Percentiles rank a stretch among this genome's conserved stretches.
These are phyloP conservation scores for Branchinecta lynchi DNA, from an alignment of 1,140 invertebrate species.

Conservation along the genomic window DNA sequence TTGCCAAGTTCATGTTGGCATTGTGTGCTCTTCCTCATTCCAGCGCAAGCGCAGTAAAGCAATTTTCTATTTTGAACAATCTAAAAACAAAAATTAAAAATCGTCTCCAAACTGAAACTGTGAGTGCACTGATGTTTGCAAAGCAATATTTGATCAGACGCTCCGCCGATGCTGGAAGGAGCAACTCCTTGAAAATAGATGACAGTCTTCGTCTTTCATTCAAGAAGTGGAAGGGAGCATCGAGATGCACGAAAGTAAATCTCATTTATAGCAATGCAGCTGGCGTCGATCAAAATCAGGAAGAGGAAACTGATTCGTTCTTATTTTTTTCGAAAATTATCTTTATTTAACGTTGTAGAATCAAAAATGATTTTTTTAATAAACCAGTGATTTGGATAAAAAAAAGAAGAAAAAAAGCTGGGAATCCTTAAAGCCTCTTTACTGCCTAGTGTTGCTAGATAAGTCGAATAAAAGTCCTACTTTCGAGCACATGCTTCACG, in stretches of 20 bases:
- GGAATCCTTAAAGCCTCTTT: too few relatives aligned
- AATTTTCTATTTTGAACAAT: slow-evolving; percentile 8
- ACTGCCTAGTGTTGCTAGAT: too few relatives aligned
- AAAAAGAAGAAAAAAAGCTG: too few relatives aligned
- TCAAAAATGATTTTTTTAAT: too few relatives aligned
- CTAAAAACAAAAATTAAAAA: not conserved
- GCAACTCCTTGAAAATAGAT: slow-evolving; percentile 10
- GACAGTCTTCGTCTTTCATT: not conserved
- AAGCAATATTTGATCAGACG: not conserved
- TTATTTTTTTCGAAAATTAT: not conserved
- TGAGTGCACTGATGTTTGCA: not conserved
- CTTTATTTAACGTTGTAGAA: not conserved
- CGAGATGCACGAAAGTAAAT: not conserved
- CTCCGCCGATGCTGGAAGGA: not conserved
- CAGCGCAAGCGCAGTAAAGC: not conserved
- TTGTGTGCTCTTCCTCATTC: not conserved
- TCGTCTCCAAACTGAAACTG: not conserved
- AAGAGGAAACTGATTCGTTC: not conserved
- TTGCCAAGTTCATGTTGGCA: not conserved
- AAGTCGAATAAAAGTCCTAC: too few relatives aligned
- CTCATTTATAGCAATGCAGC: not conserved
- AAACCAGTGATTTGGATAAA: too few relatives aligned
- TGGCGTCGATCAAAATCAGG: not conserved
- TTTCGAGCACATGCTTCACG: too few relatives aligned
- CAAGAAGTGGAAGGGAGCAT: not conserved